Evolutionary conservation across 64 coral and sea anemone species (phyloP), one percentile per base, ranked within the genome.

Genomic region (Dendrophyllia cribrosa): DNA sequence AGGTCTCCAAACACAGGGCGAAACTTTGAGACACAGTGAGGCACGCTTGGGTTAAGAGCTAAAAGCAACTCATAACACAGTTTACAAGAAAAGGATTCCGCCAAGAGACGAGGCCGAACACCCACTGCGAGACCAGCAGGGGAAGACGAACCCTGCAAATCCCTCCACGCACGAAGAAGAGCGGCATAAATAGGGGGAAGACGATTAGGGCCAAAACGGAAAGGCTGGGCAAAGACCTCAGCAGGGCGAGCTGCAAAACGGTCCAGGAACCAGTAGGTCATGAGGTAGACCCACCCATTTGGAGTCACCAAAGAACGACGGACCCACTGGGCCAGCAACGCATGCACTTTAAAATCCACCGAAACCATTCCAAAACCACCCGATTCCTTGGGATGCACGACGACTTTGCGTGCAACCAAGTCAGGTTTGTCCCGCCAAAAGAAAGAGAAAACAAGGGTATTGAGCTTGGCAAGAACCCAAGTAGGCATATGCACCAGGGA

Each of bases 1-100:
- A 72, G 19, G 11, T 6, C 1, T 1, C 69, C 6, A 9, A 11
- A 72, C 0, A 9, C 9, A 9, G 69, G 19, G 69, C 5, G 43
- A 24, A 53, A 53, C 51, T 53, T 53, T 9, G 9, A 4, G 4
- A 53, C 4, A 53, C 51, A 53, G 69, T 72, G 69, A 16, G 5
- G 4, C 19, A 0, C 8, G 0, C 0, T 16, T 0, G 43, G 69
- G 34, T n/a, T 49, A 4, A 49, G 6, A 0, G 43, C 9, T 3
- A 47, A 47, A 8, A 82, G 21, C 10, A 66, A n/a, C 56, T 47
- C 0, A 59, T 72, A 86, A 10, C 46, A 69, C 0, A 52, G 7
- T 21, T 71, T 86, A 4, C 46, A 51, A 7, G 83, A 15, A 2
- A n/a, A 69, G 65, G 11, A 64, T 48, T 71, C 4, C 43, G 48